A percentile compares a stretch with the other conserved stretches of the same genome.
These are phyloP conservation scores for Canis aureus DNA, from an alignment of 2,113 vertebrate genomes.

Conservation along the genomic window DNA sequence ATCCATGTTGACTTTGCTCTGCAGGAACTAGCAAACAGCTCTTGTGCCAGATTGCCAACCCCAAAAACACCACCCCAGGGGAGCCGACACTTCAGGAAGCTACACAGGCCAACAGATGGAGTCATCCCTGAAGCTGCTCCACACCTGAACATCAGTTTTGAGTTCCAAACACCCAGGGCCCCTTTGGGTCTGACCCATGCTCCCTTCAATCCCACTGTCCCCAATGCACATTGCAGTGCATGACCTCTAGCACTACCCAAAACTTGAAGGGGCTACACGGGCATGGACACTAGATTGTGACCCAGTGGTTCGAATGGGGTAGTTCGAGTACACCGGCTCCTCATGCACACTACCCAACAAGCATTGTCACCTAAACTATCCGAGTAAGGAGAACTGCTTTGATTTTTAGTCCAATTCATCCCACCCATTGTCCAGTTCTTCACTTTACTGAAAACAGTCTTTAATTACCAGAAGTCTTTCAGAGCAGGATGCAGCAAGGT, in stretches of 20 bases:
- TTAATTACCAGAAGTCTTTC: neutral
- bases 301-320: neutral
- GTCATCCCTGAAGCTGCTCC: neutral
- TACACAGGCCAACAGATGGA: neutral
- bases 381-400: neutral
- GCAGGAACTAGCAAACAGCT: neutral
- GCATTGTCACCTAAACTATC: too few relatives aligned
- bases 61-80: neutral
- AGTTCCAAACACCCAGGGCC: neutral
- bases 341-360: accelerated
- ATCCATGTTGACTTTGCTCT: neutral
- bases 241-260: accelerated
- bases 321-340: neutral
- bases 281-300: accelerated
- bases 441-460: neutral
- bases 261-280: too few relatives aligned
- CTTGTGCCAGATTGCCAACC: neutral
- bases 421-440: neutral
- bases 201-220: neutral
- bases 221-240: accelerated
- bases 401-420: neutral
- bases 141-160: neutral
- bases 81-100: neutral
- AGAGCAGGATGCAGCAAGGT: too few relatives aligned
- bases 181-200: too few relatives aligned